Evolutionary conservation across 2,888 invertebrate species (phyloP), one percentile per base, ranked within the genome.

Genomic region (Epinotia bilunana): DNA sequence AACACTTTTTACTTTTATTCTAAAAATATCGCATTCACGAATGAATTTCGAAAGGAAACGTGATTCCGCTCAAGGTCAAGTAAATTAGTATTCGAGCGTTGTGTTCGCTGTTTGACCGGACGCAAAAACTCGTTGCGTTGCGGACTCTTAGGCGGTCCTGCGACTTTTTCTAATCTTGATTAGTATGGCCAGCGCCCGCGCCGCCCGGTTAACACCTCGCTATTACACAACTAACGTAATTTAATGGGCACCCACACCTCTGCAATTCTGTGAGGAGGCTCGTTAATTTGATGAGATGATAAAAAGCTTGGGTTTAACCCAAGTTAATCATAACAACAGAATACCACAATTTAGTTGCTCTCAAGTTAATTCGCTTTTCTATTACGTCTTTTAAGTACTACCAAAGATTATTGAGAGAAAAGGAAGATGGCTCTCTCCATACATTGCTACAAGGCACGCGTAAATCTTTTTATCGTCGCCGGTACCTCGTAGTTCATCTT

Each of bases 41-140:
- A 90, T 92, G 92, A 91, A 93, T 93, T 93, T 93, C 88, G 93
- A 93, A 93, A 94, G 92, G 93, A 93, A 94, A 93, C 93, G 93
- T 91, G 93, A 91, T 91, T 91, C 87, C 85, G 87, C 86, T 86
- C 92, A 94, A 94, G 93, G 93, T 92, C 91, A 89, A 85, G 84
- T 81, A 86, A 90, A 92, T 94, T 94, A 93, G 93, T 93, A 93
- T 92, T 90, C 92, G 89, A 87, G 86, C 87, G 87, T 88, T 87
- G 92, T 88, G 89, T 89, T 92, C 87, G 87, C 86, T 85, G 89
- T 89, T 91, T 89, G 93, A 90, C 92, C 91, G 91, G 87, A 87
- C 90, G 89, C 91, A 91, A 92, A 91, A 92, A 93, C 89, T 91
- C 87, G 90, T 89, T 92, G 90, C 87, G 90, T 89, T 92, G 90